Base-by-base conservation (phyloP, 2,113 vertebrate genomes). In the Pogonocichla stellata region DNA sequence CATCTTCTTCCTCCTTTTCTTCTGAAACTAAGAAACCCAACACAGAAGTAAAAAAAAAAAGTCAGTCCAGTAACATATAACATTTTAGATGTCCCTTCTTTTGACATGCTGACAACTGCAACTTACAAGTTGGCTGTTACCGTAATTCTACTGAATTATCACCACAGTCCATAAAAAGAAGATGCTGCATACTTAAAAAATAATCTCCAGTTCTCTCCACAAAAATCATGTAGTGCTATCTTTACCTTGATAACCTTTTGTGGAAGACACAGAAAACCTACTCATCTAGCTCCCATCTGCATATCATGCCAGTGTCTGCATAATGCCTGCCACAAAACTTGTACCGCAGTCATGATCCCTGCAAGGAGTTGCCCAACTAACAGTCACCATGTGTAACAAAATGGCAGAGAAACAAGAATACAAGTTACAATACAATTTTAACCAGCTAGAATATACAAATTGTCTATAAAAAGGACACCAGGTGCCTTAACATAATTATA, bases 1-100 rank as follows among this genome's bases (percentile, higher is more conserved):
- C 98, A 57, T 98, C 98, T 60, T 98, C 98, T 53, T 98, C 98
- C 79, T 98, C 98, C 25, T 98, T 98, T 79, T 98, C 98, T 95
- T 98, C 98, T 97, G 77, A 95, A 97, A 96, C 60, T n/a, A 83
- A 92, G 86, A 94, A 90, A 90, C 6, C 8, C 58, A 90, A 15
- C 4, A 56, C 10, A 45, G 81, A 90, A 69, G 28, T 45, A 64
- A 53, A 50, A 88, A 45, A 88, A 45, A 65, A 75, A n/a, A 57
- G 60, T 66, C 43, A 78, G 23, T 10, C 28, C 58, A 80, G 22
- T 57, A 89, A 51, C 38, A n/a, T 2, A 6, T 3, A 61, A 34
- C 15, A 26, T 14, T 58, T 88, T 47, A 88, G 20, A 83, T 14
- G 6, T 5, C 18, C 4, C 29, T 34, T 92, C 53, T 40, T 86